Base-by-base conservation (phyloP, 2,888 invertebrate species). In the Cryptosula pallasiana region DNA sequence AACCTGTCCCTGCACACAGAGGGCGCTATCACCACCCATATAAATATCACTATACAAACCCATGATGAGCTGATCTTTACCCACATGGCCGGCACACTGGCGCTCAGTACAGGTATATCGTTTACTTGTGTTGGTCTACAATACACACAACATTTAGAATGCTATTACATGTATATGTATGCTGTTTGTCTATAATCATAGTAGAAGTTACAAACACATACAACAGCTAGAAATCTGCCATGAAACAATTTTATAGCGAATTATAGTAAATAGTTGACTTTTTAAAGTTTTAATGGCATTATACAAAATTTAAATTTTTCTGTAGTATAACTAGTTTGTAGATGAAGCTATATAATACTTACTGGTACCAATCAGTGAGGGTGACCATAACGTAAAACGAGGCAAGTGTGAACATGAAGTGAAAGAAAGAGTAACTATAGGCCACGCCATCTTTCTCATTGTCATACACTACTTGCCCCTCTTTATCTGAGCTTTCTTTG, bases 361-460 rank as follows among this genome's bases (percentile, higher is more conserved):
- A 86, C 86, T 82, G 83, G 77, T 84, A 84, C 87, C 87, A 87
- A 76, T 84, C 84, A 27, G 87, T 87, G 23, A 87, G 80, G 77
- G 86, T 85, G 86, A 86, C 86, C 86, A 86, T 86, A 74, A 86
- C 81, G 76, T 85, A 86, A 71, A 87, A 81, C 69, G 81, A 80
- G 27, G 86, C 86, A 69, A 86, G 76, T 58, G 79, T 79, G 74
- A 85, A 84, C 72, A 86, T 79, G 70, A 86, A 79, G 74, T 87
- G 87, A 77, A 86, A 86, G 77, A 86, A 85, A 23, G 84, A 78
- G 73, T 87, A 87, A 75, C 84, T 85, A 77, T 86, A 87, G 13
- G 78, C 78, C 27, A 86, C 83, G 16, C 81, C 80, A n/a, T 80
- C 79, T 9, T 76, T 75, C 74, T 87, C 86, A 77, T 86, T 84